Base-by-base conservation (phyloP, 53 echinoderm and acorn worm species). In the Apostichopus leukothele region DNA sequence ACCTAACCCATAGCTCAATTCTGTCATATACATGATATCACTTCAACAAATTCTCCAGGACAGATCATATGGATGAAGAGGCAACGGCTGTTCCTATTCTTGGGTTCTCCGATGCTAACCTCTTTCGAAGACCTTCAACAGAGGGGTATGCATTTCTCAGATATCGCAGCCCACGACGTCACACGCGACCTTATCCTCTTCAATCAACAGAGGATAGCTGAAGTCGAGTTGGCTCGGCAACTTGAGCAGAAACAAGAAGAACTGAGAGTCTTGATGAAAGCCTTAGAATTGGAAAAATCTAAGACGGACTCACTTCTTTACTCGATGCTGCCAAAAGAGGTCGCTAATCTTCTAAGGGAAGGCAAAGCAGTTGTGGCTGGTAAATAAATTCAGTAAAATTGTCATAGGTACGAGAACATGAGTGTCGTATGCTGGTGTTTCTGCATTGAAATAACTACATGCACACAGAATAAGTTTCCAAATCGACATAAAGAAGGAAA, bases 211-310 rank as follows among this genome's bases (percentile, higher is more conserved):
- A 86, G 96, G 61, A 95, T 92, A 21, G 96, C 95, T 7, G 95
- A 96, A 83, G 90, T 96, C 13, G 96, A 96, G 89, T 77, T 96
- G 14, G 91, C 96, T n/a, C 93, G 90, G 57, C 95, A 96, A 55
- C 86, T 96, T 61, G 96, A 96, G 73, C 92, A 96, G 73, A 96
- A 96, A 88, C 95, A 96, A 52, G 96, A 96, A 61, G 92, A 96
- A 90, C 84, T 96, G 14, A 89, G 95, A 60, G 74, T 91, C 6
- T 86, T 93, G 27, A 96, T 96, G 96, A 93, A 88, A 76, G 93
- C 93, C 39, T 84, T 96, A 9, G 93, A 91, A 39, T 76, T 78
- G 55, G 96, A 96, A 78, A 96, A 96, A 90, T 83, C 91, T 81
- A 95, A 95, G 83, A 96, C 96, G 2, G 96, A 96, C 74, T 91